Base-by-base conservation (phyloP, 2,888 invertebrate genomes). In the Craniophora ligustri region DNA sequence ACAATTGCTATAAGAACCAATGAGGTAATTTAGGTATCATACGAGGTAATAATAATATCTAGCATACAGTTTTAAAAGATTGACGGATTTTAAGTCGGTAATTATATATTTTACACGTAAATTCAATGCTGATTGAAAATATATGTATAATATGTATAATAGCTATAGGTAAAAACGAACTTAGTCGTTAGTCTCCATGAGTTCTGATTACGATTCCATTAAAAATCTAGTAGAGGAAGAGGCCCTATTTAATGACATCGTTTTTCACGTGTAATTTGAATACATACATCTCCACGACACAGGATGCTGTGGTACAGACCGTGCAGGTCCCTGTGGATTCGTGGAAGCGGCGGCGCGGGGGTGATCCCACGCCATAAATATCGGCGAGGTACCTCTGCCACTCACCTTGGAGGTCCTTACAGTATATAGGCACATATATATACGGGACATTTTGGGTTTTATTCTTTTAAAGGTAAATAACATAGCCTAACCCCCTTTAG, bases 361-460 rank as follows among this genome's bases (percentile, higher is more conserved):
- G 45, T 45, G 62, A 41, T 78, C 77, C 70, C 77, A 78, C 75
- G 78, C 51, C 59, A 73, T 70, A 64, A 67, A 75, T 72, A 72
- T 58, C 55, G 48, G 19, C 41, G 32, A 51, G 57, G 50, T 55
- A 66, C 40, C 41, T 45, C 32, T n/a, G n/a, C n/a, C 40, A 21
- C 11, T 51, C 28, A 39, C 54, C 53, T 59, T 66, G 39, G 35
- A 44, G 15, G 35, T 53, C 21, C 35, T 35, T 16, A 5, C 15
- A 8, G n/a, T 44, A 23, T 16, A 26, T 6, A 39, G 11, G 23
- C 32, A 19, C 11, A 19, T n/a, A 14, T 19, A n/a, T 14, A 11
- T 34, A 11, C 14, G 6, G 6, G 35, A 18, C 3, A 30, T 48
- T 19, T 15, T n/a, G 4, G 14, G 11, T 28, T 13, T 16, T 10